phyloP scores from a whole-genome alignment of 2,797 vertebrate species.

The Brachymystax lenok region DNA sequence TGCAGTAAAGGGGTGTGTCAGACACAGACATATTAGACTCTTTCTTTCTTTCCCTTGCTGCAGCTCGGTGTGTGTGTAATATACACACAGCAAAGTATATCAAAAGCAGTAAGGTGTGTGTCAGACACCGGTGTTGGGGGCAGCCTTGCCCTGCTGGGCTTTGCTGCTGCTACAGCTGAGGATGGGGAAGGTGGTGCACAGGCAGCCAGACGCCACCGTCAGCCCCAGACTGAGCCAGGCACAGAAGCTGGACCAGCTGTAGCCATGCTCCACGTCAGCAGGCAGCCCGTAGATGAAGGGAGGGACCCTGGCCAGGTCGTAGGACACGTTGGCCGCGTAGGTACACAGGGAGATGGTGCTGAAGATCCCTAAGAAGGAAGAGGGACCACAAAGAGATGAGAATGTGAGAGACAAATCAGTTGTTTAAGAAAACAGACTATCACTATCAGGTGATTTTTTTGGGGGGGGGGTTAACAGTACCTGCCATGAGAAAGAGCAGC shows the following conservation, averaged over 20 bases:
- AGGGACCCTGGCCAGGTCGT: constrained; percentile 75
- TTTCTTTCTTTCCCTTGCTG: not conserved
- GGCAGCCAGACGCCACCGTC: constrained; percentile 73
- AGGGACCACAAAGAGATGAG: constrained; percentile 13
- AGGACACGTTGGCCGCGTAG: constrained; percentile 76
- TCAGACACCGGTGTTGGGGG: not conserved
- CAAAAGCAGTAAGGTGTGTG: not conserved
- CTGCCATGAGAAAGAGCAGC: constrained; percentile 79
- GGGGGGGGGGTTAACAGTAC: constrained; percentile 48
- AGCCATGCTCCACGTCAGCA: constrained; percentile 74
- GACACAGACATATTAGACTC: not conserved
- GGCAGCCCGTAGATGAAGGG: constrained; percentile 78
- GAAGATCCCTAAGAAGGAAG: constrained; percentile 59
- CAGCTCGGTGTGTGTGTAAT: not conserved
- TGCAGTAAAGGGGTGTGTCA: not conserved
- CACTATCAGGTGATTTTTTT: no score
- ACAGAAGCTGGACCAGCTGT: constrained; percentile 79
- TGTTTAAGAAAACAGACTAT: not conserved
- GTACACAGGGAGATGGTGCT: constrained; percentile 79
- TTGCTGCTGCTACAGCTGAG: constrained; percentile 71
- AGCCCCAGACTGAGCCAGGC: constrained; percentile 79
- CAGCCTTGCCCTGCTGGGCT: constrained; percentile 52
- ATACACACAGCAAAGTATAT: not conserved
- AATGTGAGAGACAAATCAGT: not conserved
- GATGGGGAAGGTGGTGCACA: constrained; percentile 76